phyloP scores from a whole-genome alignment of 2,113 vertebrate genomes.

The Indicator indicator region DNA sequence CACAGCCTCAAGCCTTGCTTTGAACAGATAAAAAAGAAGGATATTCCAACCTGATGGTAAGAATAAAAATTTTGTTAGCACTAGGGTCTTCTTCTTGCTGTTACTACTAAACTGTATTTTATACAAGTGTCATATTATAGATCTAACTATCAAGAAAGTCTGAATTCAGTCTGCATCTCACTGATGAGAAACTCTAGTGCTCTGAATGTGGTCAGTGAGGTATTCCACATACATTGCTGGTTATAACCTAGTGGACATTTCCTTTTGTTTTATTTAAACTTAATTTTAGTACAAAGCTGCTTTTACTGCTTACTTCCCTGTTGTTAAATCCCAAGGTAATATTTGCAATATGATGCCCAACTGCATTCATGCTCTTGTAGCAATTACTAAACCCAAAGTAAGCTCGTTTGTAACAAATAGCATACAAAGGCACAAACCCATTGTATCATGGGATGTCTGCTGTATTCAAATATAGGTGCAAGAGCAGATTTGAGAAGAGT shows the following conservation, averaged over 20 bases:
- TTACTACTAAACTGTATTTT: not conserved
- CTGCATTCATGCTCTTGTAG: not conserved
- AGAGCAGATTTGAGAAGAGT: constrained; percentile 23
- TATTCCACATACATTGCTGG: not conserved
- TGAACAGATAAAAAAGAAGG: not conserved
- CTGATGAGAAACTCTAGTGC: not conserved
- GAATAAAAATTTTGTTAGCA: not conserved
- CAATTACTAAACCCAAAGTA: not conserved
- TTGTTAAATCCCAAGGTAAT: not conserved
- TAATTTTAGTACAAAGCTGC: not conserved
- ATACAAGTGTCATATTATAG: not conserved
- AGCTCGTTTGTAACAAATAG: accelerated
- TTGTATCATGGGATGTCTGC: not conserved
- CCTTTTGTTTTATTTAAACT: not conserved
- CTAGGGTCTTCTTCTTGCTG: not conserved
- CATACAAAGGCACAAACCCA: not conserved
- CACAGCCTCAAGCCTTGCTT: not conserved
- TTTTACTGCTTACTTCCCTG: not conserved
- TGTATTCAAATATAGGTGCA: not conserved
- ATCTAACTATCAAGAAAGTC: not conserved
- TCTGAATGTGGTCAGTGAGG: not conserved
- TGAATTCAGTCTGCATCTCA: not conserved
- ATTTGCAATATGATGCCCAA: not conserved
- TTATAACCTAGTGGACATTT: not conserved
- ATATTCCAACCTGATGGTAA: not conserved